These are phyloP conservation scores for Melanaphis sacchari DNA, from an alignment of 1,140 invertebrate genomes.

Conservation along the genomic window DNA sequence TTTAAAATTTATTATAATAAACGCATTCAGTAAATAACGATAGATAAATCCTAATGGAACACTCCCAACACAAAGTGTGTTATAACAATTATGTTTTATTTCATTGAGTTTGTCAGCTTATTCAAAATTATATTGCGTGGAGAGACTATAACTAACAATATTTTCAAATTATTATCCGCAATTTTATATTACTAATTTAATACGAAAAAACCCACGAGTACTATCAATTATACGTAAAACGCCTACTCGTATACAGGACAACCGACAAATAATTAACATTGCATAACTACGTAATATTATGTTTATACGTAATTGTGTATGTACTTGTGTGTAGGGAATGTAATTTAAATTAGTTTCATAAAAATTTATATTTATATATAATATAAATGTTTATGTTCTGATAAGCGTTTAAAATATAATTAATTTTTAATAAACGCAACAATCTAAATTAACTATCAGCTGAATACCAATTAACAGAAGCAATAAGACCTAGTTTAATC, in stretches of 20 bases:
- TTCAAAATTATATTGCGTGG: neutral
- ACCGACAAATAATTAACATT: neutral
- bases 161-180: neutral
- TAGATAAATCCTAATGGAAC: neutral
- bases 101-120: neutral
- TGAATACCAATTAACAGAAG: neutral
- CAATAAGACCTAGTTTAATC: neutral
- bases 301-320: neutral
- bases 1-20: neutral
- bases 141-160: neutral
- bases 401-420: too few relatives aligned
- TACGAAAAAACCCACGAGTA: constrained; percentile 1
- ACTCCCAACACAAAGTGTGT: neutral
- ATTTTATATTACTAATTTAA: constrained; percentile 5
- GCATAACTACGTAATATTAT: neutral
- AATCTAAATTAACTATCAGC: neutral
- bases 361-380: neutral
- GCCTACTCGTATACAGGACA: too few relatives aligned
- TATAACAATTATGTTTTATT: neutral
- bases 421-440: too few relatives aligned
- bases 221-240: constrained; percentile 1
- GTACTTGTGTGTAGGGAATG: neutral
- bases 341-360: neutral
- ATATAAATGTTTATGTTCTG: neutral
- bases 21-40: neutral